Evolutionary conservation across 1,140 invertebrate species (phyloP).

Genomic region (Saccostrea glomerata): DNA sequence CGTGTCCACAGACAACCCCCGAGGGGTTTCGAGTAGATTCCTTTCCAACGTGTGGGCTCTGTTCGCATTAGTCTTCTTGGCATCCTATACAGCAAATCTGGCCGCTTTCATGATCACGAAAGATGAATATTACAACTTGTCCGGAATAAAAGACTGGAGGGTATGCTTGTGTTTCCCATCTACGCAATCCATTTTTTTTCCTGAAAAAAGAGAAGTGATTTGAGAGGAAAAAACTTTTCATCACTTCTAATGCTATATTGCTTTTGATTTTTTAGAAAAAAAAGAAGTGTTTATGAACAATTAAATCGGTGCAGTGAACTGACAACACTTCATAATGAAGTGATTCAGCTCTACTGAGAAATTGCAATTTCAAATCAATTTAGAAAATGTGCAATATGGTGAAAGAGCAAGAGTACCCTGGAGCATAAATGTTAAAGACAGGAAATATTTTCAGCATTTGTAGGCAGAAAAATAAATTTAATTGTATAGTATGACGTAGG

Average conservation of each 20-base stretch:
- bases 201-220: background rate
- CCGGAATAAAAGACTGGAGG: conserved; percentile 91
- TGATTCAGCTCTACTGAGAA: background rate
- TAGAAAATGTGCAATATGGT: background rate
- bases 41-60: conserved; percentile 99
- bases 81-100: conserved; percentile 80
- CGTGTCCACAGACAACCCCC: conserved; percentile 96
- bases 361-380: background rate
- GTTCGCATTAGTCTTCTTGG: conserved; percentile 86
- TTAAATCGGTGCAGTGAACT: background rate
- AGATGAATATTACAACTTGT: conserved; percentile 97
- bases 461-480: background rate
- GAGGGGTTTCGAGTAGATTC: conserved; percentile 94
- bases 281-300: background rate
- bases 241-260: conserved; percentile 2
- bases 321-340: background rate
- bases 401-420: background rate
- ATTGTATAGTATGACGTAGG: background rate
- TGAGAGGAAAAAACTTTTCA: background rate
- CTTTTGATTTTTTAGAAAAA: background rate
- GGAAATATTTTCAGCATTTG: background rate
- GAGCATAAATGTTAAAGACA: conserved; percentile 79
- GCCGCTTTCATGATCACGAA: conserved; percentile 99
- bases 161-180: conserved; percentile 73
- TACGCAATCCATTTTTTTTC: background rate